phyloP scores from a whole-genome alignment of 1,140 invertebrate genomes.

The Mizuhopecten yessoensis region DNA sequence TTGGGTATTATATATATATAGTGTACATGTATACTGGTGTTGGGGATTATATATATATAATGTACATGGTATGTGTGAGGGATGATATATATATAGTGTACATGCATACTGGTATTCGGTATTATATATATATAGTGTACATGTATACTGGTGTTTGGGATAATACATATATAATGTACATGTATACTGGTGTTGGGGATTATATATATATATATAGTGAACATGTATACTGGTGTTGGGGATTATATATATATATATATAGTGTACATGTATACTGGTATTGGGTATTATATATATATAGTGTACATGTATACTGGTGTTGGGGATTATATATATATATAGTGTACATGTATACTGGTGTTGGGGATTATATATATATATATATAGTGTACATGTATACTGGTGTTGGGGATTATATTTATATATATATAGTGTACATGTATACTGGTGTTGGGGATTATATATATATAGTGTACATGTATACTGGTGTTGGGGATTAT shows the following conservation, averaged over 20 bases:
- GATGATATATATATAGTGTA: neutral
- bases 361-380: slow-evolving; percentile 9
- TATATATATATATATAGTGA: neutral
- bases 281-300: neutral
- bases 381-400: neutral
- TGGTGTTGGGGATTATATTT: neutral
- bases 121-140: neutral
- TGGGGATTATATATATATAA: neutral
- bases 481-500: neutral
- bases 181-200: neutral
- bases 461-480: neutral
- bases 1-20: neutral
- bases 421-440: neutral
- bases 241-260: neutral
- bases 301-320: neutral
- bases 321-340: neutral
- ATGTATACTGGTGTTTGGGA: neutral
- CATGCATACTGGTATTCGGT: neutral
- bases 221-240: neutral
- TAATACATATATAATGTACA: neutral
- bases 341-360: neutral
- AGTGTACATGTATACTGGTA: neutral
- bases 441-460: neutral
- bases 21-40: neutral
- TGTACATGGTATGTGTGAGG: neutral